Evolutionary conservation across 1,140 invertebrate species (phyloP).

Genomic region (Bombus superbus): DNA sequence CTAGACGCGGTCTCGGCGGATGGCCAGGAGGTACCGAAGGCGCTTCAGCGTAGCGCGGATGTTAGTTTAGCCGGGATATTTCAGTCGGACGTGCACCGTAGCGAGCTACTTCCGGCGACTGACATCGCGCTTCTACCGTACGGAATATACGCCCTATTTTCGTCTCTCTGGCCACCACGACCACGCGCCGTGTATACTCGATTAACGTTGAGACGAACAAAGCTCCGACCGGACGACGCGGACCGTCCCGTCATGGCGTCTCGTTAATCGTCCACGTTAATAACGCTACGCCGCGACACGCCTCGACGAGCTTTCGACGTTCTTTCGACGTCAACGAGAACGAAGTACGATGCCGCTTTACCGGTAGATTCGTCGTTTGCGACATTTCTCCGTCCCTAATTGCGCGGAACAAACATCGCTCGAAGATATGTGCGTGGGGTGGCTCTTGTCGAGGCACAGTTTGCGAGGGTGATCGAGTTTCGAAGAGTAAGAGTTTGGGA

Average conservation of each 20-base stretch:
- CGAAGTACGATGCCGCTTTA: background rate
- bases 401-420: background rate
- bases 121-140: background rate
- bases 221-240: background rate
- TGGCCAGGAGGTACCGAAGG: background rate
- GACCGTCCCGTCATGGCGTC: background rate
- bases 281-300: constrained; percentile 12
- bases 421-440: background rate
- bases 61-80: constrained; percentile 52
- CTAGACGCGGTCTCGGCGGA: background rate
- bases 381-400: background rate
- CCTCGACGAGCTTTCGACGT: constrained; percentile 22
- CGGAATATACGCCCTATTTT: constrained; percentile 36
- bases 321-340: background rate
- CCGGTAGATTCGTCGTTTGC: background rate
- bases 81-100: constrained; percentile 51
- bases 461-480: background rate
- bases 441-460: background rate
- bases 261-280: constrained; percentile 48
- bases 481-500: background rate
- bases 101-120: constrained; percentile 49
- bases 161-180: background rate
- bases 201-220: constrained; percentile 50
- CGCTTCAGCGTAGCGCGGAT: constrained; percentile 4
- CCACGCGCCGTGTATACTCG: constrained; percentile 34